Percentiles rank a stretch among this genome's conserved stretches.
phyloP scores from a whole-genome alignment of 2,797 vertebrate genomes.

The Tokudaia muenninki region DNA sequence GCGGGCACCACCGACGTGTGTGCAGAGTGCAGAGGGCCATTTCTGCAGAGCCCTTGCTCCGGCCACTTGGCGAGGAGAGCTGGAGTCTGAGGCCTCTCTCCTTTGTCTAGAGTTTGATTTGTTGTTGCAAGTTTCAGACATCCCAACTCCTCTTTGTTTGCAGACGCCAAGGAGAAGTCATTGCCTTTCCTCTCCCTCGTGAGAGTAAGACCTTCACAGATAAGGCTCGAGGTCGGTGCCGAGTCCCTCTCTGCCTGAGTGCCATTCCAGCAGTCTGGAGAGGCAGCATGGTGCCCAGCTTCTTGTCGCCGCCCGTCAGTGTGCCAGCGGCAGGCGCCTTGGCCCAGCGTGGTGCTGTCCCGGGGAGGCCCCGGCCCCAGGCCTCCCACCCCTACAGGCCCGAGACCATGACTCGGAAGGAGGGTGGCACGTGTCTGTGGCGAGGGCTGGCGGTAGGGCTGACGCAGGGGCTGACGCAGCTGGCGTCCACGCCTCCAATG shows the following conservation, averaged over 20 bases:
- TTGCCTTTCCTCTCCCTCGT: constrained; percentile 86
- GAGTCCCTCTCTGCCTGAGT: constrained; percentile 86
- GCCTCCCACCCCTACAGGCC: constrained; percentile 94
- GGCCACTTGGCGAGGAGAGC: constrained; percentile 84
- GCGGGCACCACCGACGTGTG: constrained; percentile 68
- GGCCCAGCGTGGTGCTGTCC: constrained; percentile 90
- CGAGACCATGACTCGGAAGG: constrained; percentile 99
- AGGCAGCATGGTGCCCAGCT: constrained; percentile 83
- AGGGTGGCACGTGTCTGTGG: constrained; percentile 99
- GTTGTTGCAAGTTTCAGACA: constrained; percentile 85
- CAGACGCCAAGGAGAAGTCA: constrained; percentile 88
- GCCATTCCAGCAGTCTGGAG: constrained; percentile 81
- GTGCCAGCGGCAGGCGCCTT: constrained; percentile 88
- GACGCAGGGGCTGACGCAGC: constrained; percentile 97
- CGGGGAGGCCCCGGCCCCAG: constrained; percentile 88
- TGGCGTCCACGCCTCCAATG: constrained; percentile 99
- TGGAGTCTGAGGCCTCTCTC: constrained; percentile 72
- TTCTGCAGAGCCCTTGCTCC: constrained; percentile 76
- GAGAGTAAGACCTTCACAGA: constrained; percentile 92
- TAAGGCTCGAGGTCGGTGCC: constrained; percentile 95
- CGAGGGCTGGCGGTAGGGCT: constrained; percentile 98
- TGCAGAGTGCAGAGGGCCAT: constrained; percentile 71
- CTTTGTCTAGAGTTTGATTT: constrained; percentile 79
- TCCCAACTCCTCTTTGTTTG: constrained; percentile 87
- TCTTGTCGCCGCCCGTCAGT: constrained; percentile 82